Conservation (phyloP, 1,140 invertebrate species). For the Magallana gigas region DNA sequence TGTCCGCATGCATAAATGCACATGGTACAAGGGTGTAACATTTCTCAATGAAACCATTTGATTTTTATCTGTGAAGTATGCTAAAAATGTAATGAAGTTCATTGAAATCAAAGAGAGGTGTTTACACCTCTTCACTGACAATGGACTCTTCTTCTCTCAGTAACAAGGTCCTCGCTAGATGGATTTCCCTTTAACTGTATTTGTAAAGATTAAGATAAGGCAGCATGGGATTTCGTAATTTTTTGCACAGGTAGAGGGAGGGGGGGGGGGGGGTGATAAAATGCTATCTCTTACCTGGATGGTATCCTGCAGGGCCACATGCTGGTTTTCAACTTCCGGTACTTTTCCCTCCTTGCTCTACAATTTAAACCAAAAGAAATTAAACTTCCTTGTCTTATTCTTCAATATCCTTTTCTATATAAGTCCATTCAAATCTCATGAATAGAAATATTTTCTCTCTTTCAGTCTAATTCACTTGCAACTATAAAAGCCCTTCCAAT, state of each 20-base stretch:
- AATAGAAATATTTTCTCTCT: not conserved
- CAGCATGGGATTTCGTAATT: slow-evolving; percentile 11
- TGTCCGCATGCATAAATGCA: too few species aligned
- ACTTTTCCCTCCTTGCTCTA: slow-evolving; percentile 15
- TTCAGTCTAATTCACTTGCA: not conserved
- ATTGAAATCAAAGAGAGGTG: not conserved
- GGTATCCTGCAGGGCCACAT: slow-evolving; percentile 14
- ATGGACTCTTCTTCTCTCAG: not conserved
- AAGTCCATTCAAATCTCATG: not conserved
- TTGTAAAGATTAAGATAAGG: not conserved
- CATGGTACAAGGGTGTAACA: not conserved
- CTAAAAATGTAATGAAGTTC: not conserved
- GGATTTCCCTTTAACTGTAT: not conserved
- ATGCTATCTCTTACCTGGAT: slow-evolving; percentile 3
- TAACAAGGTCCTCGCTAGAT: not conserved
- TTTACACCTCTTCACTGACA: slow-evolving; percentile 8
- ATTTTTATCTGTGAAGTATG: not conserved
- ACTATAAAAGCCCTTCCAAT: not conserved
- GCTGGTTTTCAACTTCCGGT: slow-evolving; percentile 19
- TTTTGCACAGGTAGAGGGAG: not conserved
- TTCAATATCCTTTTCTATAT: not conserved
- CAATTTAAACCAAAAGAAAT: slow-evolving; percentile 15
- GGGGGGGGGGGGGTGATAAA: not conserved
- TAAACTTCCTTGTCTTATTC: not conserved
- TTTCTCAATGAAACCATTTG: not conserved